Percentiles rank a stretch among this genome's conserved stretches.
Conservation (phyloP, 1,140 invertebrate species). For the Habropoda laboriosa region DNA sequence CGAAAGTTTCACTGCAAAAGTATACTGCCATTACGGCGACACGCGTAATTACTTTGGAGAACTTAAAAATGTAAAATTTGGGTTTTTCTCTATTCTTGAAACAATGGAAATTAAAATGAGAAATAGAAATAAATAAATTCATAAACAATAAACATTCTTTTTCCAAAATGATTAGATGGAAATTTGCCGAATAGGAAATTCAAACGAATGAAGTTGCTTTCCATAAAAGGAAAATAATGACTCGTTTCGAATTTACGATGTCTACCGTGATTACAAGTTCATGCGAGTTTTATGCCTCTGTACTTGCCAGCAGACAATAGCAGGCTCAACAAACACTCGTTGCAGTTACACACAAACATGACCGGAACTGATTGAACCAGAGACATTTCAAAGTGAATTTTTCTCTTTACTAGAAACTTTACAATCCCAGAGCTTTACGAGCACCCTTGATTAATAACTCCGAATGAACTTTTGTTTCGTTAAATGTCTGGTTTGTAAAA, state of each 20-base stretch:
- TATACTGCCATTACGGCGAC: too few relatives aligned
- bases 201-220: not conserved
- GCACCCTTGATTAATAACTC: not conserved
- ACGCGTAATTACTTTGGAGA: too few relatives aligned
- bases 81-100: too few relatives aligned
- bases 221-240: constrained; percentile 7
- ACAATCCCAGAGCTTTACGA: not conserved
- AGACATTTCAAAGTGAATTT: not conserved
- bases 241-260: constrained; percentile 27
- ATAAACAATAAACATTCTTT: too few relatives aligned
- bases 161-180: not conserved
- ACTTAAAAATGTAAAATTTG: too few relatives aligned
- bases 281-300: constrained; percentile 1
- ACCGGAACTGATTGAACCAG: not conserved
- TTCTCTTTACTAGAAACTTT: not conserved
- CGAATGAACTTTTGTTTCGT: too few relatives aligned
- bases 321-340: not conserved
- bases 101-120: too few relatives aligned
- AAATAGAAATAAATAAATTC: too few relatives aligned
- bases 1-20: too few relatives aligned
- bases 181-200: not conserved
- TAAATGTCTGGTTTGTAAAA: too few relatives aligned
- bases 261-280: constrained; percentile 20
- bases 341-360: constrained; percentile 11
- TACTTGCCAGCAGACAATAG: not conserved